Base-by-base conservation (phyloP, 2,113 vertebrate genomes). In the Apaloderma vittatum region DNA sequence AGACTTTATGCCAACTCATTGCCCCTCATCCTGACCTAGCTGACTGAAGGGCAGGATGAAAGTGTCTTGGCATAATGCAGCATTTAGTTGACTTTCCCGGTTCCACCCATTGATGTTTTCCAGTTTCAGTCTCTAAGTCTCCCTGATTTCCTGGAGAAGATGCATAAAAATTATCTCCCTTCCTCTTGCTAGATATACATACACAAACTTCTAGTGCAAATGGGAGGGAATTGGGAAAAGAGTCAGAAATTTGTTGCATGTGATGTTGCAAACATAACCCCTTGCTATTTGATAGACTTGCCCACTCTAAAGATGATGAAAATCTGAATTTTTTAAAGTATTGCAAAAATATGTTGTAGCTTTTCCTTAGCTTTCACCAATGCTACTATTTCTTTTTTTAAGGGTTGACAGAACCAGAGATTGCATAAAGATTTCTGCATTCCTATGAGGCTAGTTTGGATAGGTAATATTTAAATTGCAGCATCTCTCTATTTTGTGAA, bases 1-100 rank as follows among this genome's bases (percentile, higher is more conserved):
- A 61, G 72, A 78, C 40, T 49, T 79, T 36, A 63, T 90, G 78
- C 81, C 94, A 94, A 9, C 30, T 79, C 90, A 83, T 66, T 89
- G 61, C 79, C 55, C 90, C 90, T 92, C 49, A 84, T 92, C 90
- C 90, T 95, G 79, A 45, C 57, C 57, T 84, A 34, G 87, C 6
- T 94, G 94, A 87, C 65, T 65, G 79, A 94, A 95, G 76, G 65
- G 48, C 61, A 95, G 68, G 90, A 94, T 93, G 82, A 94, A 96
- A 94, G 90, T 61, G 54, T 58, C 2, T 15, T 92, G 76, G 72
- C 73, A 92, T 93, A 95, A 92, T 96, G 49, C 76, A 86, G 45
- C 65, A 67, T 96, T 95, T 48, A 65, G 26, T 88, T 90, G 66
- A 61, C 76, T 96, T 88, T 96, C 94, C 93, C 91, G 88, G 65